A percentile compares a stretch with the other conserved stretches of the same genome.
These are phyloP conservation scores for Hydropotes inermis DNA, from an alignment of 2,113 vertebrate species.

Conservation along the genomic window DNA sequence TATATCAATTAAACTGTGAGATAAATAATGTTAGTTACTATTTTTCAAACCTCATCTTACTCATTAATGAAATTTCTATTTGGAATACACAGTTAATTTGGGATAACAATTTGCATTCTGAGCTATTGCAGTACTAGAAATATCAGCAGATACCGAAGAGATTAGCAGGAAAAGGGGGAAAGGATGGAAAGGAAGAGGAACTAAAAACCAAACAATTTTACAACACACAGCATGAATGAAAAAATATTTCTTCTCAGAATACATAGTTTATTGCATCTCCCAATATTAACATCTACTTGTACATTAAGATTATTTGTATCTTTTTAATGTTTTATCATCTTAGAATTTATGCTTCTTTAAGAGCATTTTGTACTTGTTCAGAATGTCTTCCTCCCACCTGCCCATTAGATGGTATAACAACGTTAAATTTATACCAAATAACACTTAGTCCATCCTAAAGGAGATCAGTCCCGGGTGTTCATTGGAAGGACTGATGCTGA, in stretches of 20 bases:
- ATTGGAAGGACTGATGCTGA: no score
- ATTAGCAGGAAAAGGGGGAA: not conserved
- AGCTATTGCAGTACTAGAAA: accelerated
- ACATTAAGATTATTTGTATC: not conserved
- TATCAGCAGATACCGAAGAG: accelerated
- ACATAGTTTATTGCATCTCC: not conserved
- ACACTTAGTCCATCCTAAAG: no score
- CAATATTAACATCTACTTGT: not conserved
- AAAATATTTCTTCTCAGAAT: not conserved
- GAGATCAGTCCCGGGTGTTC: no score
- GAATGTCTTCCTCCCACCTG: not conserved
- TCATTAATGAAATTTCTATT: not conserved
- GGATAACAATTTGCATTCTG: not conserved
- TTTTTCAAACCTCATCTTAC: not conserved
- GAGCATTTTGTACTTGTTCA: not conserved
- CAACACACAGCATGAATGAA: not conserved
- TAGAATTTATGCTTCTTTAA: not conserved
- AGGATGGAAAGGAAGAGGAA: not conserved
- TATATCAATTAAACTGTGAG: not conserved
- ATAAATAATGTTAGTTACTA: not conserved
- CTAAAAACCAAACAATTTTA: not conserved
- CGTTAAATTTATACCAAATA: not conserved
- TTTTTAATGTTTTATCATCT: not conserved
- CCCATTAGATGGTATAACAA: no score
- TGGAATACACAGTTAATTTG: not conserved